Evolutionary conservation across 1,140 invertebrate genomes (phyloP).

Genomic region (Drosophila ogumai): DNA sequence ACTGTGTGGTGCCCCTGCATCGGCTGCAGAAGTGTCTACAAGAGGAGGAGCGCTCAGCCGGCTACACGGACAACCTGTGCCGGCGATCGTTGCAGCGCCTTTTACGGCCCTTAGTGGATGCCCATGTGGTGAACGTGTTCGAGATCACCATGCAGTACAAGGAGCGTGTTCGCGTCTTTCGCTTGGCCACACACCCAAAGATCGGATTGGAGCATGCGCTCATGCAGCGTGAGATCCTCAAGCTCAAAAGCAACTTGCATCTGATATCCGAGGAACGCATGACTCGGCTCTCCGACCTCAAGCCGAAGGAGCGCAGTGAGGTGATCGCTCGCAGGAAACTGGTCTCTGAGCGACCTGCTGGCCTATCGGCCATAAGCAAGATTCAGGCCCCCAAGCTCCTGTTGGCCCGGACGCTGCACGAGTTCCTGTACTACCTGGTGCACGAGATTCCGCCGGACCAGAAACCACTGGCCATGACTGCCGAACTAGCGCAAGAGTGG

Average conservation of each 20-base stretch:
- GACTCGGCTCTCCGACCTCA: constrained; percentile 1
- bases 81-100: constrained; percentile 68
- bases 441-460: constrained; percentile 86
- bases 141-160: constrained; percentile 61
- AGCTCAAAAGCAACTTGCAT: constrained; percentile 69
- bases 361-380: constrained; percentile 6
- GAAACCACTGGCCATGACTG: constrained; percentile 78
- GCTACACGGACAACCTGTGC: constrained; percentile 61
- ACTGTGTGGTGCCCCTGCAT: constrained; percentile 44
- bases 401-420: constrained; percentile 88
- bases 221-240: constrained; percentile 61
- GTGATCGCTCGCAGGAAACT: constrained; percentile 22
- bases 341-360: neutral
- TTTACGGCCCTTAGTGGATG: constrained; percentile 46
- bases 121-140: constrained; percentile 54
- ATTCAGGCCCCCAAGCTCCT: constrained; percentile 88
- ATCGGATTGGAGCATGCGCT: constrained; percentile 59
- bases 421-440: constrained; percentile 89
- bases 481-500: constrained; percentile 85
- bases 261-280: constrained; percentile 54
- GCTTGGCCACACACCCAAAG: constrained; percentile 73
- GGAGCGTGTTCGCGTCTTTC: constrained; percentile 56
- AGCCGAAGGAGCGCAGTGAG: constrained; percentile 22
- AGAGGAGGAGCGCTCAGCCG: constrained; percentile 37
- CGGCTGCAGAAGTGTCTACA: constrained; percentile 35